A percentile compares a stretch with the other conserved stretches of the same genome.
phyloP scores from a whole-genome alignment of 2,797 vertebrate genomes.

The Tympanoctomys barrerae region DNA sequence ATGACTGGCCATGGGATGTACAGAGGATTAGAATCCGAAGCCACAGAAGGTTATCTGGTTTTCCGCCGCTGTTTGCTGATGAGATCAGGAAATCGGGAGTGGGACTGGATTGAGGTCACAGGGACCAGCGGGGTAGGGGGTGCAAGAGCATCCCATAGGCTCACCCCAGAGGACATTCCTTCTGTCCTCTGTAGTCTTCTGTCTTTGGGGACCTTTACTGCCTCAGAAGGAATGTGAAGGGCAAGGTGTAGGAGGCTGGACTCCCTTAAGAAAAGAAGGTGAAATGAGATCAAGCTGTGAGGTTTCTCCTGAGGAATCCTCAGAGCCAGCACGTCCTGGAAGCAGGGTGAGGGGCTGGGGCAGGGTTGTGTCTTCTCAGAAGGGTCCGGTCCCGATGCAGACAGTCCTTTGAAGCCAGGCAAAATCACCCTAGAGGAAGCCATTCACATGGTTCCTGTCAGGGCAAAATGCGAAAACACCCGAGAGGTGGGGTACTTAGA shows the following conservation, averaged over 20 bases:
- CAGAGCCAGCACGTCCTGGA: not conserved
- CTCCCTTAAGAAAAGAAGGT: not conserved
- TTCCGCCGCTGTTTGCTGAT: not conserved
- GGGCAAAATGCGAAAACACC: not conserved
- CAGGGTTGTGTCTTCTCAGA: not conserved
- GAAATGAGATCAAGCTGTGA: not conserved
- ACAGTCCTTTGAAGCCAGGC: not conserved
- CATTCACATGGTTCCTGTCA: constrained; percentile 4
- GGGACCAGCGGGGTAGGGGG: not conserved
- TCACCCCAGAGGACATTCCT: not conserved
- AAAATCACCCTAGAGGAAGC: constrained; percentile 27
- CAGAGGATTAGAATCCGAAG: constrained; percentile 5
- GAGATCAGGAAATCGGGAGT: not conserved
- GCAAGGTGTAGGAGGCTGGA: not conserved
- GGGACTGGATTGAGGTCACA: not conserved
- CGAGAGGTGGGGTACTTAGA: not conserved
- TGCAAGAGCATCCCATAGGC: not conserved
- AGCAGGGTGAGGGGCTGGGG: not conserved
- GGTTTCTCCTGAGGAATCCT: not conserved
- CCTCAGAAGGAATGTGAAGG: not conserved
- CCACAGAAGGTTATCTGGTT: not conserved
- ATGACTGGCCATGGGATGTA: not conserved
- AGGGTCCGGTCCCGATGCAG: not conserved
- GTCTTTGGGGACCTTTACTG: not conserved
- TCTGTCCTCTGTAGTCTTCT: not conserved